Percentiles rank a stretch among this genome's conserved stretches.
Conservation (phyloP, 2,113 vertebrate species). For the Elanus axillaris region DNA sequence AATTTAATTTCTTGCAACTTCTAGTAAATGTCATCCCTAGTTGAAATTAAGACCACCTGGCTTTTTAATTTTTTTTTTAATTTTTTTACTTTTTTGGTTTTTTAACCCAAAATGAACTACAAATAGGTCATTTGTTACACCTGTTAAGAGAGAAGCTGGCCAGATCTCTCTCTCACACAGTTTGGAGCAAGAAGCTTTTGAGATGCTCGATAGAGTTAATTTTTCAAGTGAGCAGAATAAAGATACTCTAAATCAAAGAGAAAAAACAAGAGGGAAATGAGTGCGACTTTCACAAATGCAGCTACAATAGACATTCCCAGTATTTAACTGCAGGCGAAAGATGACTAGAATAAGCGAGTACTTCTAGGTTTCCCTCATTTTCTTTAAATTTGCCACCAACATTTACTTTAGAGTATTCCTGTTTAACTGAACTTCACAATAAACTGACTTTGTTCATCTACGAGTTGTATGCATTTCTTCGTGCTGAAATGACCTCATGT, state of each 20-base stretch:
- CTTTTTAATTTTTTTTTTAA: background rate
- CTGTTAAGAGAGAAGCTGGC: background rate
- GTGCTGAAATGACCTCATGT: background rate
- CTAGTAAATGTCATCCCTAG: background rate
- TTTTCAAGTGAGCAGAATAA: background rate
- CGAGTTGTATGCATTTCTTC: background rate
- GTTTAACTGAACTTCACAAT: background rate
- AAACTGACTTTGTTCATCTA: background rate
- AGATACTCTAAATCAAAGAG: background rate
- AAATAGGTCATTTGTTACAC: background rate
- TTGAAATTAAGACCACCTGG: background rate
- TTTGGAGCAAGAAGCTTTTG: background rate
- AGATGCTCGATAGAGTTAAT: background rate
- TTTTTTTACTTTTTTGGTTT: too few species aligned
- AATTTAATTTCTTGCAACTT: background rate
- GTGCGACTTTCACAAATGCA: background rate
- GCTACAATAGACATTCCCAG: background rate
- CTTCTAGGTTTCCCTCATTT: background rate
- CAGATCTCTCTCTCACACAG: background rate
- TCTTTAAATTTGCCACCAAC: background rate
- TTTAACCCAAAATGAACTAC: background rate
- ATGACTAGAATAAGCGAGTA: background rate
- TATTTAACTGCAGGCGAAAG: background rate
- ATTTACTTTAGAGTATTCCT: background rate
- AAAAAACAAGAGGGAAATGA: background rate